Percentiles rank a stretch among this genome's conserved stretches.
phyloP scores from a whole-genome alignment of 2,888 invertebrate species.

The Clitarchus hookeri region DNA sequence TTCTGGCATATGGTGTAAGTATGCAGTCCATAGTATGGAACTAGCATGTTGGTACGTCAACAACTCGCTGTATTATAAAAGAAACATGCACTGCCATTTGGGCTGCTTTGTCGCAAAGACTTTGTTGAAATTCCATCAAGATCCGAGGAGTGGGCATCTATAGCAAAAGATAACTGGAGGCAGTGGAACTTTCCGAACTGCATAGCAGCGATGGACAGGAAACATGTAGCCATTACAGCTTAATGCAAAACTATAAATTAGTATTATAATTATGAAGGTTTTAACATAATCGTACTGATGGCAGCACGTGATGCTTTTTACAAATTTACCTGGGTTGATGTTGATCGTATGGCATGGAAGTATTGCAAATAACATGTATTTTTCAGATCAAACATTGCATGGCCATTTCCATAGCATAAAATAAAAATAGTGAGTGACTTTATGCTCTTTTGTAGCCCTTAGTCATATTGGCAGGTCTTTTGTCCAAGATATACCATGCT shows the following conservation, averaged over 20 bases:
- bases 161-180: background rate
- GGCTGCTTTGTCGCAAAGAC: background rate
- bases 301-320: background rate
- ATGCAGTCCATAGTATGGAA: background rate
- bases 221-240: background rate
- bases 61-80: background rate
- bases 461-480: too few relatives aligned
- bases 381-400: too few relatives aligned
- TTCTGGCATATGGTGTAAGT: background rate
- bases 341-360: background rate
- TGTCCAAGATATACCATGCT: too few relatives aligned
- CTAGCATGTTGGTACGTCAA: background rate
- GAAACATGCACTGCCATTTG: too few relatives aligned
- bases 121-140: background rate
- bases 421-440: too few relatives aligned
- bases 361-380: too few relatives aligned
- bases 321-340: background rate
- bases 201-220: background rate
- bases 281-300: background rate
- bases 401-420: too few relatives aligned
- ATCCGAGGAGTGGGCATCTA: background rate
- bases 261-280: background rate
- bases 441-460: too few relatives aligned
- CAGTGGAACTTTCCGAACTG: background rate
- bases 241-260: too few relatives aligned